Base-by-base conservation (phyloP, 1,140 invertebrate species). In the Halotydeus destructor region DNA sequence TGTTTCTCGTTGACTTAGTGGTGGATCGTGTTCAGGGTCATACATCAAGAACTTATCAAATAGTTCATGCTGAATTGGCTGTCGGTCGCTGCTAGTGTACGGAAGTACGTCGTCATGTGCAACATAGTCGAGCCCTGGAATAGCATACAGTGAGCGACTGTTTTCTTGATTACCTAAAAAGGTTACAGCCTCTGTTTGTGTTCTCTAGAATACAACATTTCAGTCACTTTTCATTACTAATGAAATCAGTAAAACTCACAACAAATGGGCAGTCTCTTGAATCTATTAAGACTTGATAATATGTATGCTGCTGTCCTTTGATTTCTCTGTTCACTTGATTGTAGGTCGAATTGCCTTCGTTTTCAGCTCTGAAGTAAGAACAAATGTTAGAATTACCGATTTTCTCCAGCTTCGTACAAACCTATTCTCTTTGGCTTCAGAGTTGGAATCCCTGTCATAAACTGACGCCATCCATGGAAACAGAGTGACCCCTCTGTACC, bases 131-230 rank as follows among this genome's bases (percentile, higher is more conserved):
- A 96, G 58, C 14, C 55, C 55, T 25, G 85, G 86, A 52, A 93
- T 89, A 1, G 86, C 84, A 63, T 93, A 93, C 6, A 93, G 61
- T 59, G 60, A 58, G 33, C 82, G 67, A 55, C 79, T 88, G 14
- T 82, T 86, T 58, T 93, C 85, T 60, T 91, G 85, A 58, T 85
- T 89, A 3, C 85, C 85, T 19, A 94, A 62, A 63, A 96, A 94
- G n/a, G 89, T 94, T 0, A 96, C 88, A 24, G 86, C 82, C 66
- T 94, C 86, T 30, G 85, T 88, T 66, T 93, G 86, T 5, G 85
- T 83, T 55, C 85, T 70, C 82, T 89, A 53, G 18, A 63, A 55
- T 53, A 28, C 54, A 44, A 40, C n/a, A n/a, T n/a, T n/a, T n/a
- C n/a, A n/a, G n/a, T n/a, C n/a, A n/a, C n/a, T n/a, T n/a, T n/a